Conservation (phyloP, 1,140 invertebrate genomes). For the Vanessa tameamea region DNA sequence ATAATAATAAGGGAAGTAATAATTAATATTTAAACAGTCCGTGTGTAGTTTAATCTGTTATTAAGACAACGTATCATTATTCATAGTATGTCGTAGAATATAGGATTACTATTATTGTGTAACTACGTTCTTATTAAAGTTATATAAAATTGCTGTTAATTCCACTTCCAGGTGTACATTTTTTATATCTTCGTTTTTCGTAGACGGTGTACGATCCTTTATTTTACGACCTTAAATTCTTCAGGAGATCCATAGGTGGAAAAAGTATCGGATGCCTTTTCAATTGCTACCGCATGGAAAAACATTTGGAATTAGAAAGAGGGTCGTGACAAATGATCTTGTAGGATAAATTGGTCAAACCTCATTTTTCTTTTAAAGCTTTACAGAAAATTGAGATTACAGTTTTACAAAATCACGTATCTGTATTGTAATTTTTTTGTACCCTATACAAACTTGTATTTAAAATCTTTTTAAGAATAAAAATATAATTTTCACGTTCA, state of each 20-base stretch:
- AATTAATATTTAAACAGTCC: too few species aligned
- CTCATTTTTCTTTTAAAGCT: not conserved
- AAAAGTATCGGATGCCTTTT: conserved; percentile 58
- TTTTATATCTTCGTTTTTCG: conserved; percentile 35
- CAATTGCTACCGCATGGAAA: conserved; percentile 47
- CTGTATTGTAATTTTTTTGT: too few species aligned
- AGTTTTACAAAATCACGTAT: not conserved
- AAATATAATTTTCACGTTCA: too few species aligned
- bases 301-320: conserved; percentile 51
- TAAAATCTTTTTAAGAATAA: too few species aligned
- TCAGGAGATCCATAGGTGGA: conserved; percentile 69
- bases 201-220: conserved; percentile 56
- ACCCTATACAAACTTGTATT: too few species aligned
- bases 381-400: not conserved
- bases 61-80: not conserved
- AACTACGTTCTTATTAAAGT: too few species aligned
- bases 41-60: not conserved
- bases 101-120: too few species aligned
- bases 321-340: conserved; percentile 31
- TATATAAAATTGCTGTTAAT: too few species aligned
- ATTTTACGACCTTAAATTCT: conserved; percentile 79
- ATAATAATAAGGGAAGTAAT: too few species aligned
- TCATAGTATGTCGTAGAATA: too few species aligned
- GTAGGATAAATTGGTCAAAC: conserved; percentile 15
- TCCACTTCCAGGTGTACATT: conserved; percentile 33